Evolutionary conservation across 2,888 invertebrate genomes (phyloP).

Genomic region (Anthophora plumipes): DNA sequence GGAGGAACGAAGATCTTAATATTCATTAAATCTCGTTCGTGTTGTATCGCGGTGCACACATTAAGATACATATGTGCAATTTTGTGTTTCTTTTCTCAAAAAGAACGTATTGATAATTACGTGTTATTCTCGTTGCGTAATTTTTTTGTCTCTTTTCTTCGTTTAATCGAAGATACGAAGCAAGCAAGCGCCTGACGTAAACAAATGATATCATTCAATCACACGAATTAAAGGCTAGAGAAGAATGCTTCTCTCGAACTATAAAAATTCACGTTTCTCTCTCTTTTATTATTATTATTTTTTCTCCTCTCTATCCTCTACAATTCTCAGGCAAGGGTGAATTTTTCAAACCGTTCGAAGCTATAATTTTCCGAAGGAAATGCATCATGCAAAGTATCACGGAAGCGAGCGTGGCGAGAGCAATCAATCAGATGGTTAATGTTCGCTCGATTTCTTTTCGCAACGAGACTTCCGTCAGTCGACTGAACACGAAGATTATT

Average conservation of each 20-base stretch:
- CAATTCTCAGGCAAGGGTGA: neutral
- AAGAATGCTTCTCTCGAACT: neutral
- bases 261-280: neutral
- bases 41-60: neutral
- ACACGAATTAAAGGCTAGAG: neutral
- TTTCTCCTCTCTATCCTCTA: neutral
- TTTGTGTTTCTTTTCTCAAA: neutral
- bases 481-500: constrained; percentile 52
- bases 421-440: constrained; percentile 56
- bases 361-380: constrained; percentile 24
- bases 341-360: neutral
- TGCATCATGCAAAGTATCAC: constrained; percentile 14
- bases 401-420: constrained; percentile 26
- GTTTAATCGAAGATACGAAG: no score
- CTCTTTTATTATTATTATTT: no score
- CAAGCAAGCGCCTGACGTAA: neutral
- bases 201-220: constrained; percentile 3
- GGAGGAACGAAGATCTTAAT: neutral
- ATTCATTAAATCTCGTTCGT: neutral
- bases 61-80: neutral
- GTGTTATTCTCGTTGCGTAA: no score
- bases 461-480: constrained; percentile 41
- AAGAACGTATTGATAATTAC: neutral
- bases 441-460: constrained; percentile 48
- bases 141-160: neutral